These are phyloP conservation scores for Drosophila varians DNA, from an alignment of 1,140 invertebrate species.

Conservation along the genomic window DNA sequence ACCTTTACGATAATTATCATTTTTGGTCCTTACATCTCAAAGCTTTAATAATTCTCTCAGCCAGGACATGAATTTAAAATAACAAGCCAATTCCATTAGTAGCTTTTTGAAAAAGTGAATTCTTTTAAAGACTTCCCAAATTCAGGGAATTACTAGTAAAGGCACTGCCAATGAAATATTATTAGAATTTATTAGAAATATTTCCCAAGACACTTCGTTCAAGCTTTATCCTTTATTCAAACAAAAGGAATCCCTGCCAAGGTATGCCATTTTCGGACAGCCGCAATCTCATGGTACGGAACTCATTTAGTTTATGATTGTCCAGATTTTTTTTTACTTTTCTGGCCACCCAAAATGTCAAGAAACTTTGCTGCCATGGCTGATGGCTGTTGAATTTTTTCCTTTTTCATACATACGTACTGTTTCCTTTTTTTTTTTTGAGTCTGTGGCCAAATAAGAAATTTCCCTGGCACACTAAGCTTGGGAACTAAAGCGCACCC, in stretches of 20 bases:
- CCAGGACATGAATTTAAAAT: no score
- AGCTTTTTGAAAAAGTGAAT: no score
- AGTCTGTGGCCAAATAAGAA: slow-evolving; percentile 19
- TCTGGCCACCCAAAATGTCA: slow-evolving; percentile 21
- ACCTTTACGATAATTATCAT: slow-evolving; percentile 31
- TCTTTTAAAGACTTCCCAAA: no score
- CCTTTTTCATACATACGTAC: neutral
- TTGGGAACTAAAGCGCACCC: slow-evolving; percentile 16
- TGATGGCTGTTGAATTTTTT: neutral
- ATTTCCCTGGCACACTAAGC: slow-evolving; percentile 19
- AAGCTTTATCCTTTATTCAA: neutral
- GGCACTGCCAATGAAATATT: no score
- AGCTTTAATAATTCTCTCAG: no score
- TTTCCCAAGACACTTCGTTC: no score
- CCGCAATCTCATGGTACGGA: neutral
- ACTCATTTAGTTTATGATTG: slow-evolving; percentile 1
- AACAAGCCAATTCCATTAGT: no score
- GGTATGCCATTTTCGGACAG: neutral
- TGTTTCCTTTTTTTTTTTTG: slow-evolving; percentile 6
- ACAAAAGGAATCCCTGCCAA: neutral
- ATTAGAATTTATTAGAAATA: no score
- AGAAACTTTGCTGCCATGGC: slow-evolving; percentile 11
- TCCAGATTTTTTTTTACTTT: neutral
- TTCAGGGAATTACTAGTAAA: no score
- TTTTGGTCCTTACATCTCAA: neutral